phyloP scores from a whole-genome alignment of 2,113 vertebrate genomes.

The Prionailurus bengalensis region DNA sequence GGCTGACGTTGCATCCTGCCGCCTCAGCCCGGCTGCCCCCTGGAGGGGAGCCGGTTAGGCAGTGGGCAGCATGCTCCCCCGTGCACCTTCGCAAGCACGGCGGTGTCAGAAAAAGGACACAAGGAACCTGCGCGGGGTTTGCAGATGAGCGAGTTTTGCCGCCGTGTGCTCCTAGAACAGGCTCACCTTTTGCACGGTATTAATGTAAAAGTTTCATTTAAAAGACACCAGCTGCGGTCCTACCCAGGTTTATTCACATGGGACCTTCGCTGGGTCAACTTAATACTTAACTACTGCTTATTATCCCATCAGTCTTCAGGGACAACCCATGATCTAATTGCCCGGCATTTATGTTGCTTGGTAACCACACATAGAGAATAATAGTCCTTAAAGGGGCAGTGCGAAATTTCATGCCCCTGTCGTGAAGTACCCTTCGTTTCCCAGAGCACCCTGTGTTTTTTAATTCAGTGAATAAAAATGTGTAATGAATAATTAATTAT shows the following conservation, averaged over 20 bases:
- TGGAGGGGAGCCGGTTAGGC: neutral
- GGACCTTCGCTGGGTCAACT: conserved; percentile 93
- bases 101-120: neutral
- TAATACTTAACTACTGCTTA: conserved; percentile 95
- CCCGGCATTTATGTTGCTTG: conserved; percentile 93
- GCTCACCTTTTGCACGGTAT: conserved; percentile 87
- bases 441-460: conserved; percentile 93
- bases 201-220: conserved; percentile 91
- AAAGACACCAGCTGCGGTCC: conserved; percentile 92
- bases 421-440: conserved; percentile 92
- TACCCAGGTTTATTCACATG: conserved; percentile 91
- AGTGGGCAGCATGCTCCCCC: neutral
- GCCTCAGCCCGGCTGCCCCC: neutral
- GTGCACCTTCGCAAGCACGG: conserved; percentile 51
- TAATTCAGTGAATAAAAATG: conserved; percentile 95
- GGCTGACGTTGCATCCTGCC: neutral
- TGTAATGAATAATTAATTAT: conserved; percentile 95
- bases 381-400: conserved; percentile 93
- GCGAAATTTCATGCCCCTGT: conserved; percentile 91
- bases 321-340: conserved; percentile 94
- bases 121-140: neutral
- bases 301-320: conserved; percentile 94
- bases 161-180: conserved; percentile 80
- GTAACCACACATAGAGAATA: conserved; percentile 93
- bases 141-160: conserved; percentile 69